Percentiles rank a stretch among this genome's conserved stretches.
phyloP scores from a whole-genome alignment of 1,140 invertebrate species.

The Drosophila funebris region DNA sequence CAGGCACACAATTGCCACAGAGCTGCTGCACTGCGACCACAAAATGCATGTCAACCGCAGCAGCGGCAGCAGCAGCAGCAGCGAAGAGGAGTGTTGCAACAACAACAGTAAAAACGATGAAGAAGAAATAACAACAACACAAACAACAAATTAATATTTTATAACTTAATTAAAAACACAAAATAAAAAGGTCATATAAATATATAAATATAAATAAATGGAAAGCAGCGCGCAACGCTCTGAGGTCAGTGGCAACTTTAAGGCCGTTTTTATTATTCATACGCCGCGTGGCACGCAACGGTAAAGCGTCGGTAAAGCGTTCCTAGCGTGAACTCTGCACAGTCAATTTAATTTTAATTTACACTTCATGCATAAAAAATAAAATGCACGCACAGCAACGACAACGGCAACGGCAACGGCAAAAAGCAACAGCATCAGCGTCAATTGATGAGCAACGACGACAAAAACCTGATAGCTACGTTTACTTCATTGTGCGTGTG shows the following conservation, averaged over 20 bases:
- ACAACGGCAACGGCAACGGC: conserved; percentile 20
- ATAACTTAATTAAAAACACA: conserved; percentile 76
- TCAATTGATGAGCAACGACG: conserved; percentile 61
- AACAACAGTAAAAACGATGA: conserved; percentile 22
- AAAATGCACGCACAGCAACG: conserved; percentile 51
- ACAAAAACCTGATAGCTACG: conserved; percentile 30
- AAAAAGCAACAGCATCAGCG: conserved; percentile 13
- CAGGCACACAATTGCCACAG: conserved; percentile 15
- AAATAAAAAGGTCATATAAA: conserved; percentile 55
- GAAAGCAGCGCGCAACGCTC: conserved; percentile 28
- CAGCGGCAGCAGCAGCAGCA: conserved; percentile 7
- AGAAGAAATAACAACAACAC: conserved; percentile 32
- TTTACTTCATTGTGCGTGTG: conserved; percentile 39
- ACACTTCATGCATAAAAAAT: conserved; percentile 75
- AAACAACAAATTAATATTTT: conserved; percentile 71
- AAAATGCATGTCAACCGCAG: conserved; percentile 72
- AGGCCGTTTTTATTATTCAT: conserved; percentile 70
- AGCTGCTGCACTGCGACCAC: conserved; percentile 47
- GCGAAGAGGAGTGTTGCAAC: background rate
- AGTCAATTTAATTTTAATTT: conserved; percentile 79
- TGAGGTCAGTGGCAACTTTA: conserved; percentile 61
- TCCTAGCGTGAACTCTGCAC: conserved; percentile 60
- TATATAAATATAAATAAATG: conserved; percentile 53
- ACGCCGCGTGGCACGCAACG: conserved; percentile 44
- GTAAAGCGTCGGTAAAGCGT: conserved; percentile 35